Conservation (phyloP, 35 echinoderm and acorn worm species). For the Strongylocentrotus purpuratus region DNA sequence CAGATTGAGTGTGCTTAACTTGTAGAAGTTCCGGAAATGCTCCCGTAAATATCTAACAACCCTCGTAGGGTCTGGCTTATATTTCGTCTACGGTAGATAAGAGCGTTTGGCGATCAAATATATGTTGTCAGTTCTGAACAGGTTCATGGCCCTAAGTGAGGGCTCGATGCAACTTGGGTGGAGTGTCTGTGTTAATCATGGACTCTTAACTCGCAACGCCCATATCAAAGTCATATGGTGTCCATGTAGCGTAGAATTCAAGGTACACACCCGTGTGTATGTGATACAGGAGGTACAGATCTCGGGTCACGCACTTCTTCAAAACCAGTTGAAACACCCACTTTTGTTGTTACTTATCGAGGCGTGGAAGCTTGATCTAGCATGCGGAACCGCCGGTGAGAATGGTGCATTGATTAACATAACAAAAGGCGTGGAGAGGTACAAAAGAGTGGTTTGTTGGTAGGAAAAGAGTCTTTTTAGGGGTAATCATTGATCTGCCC, state of each 20-base stretch:
- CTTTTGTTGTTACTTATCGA: conserved; percentile 10
- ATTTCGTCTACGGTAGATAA: not conserved
- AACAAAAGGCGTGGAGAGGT: not conserved
- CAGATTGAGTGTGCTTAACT: not conserved
- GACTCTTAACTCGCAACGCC: not conserved
- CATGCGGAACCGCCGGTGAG: not conserved
- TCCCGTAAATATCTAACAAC: not conserved
- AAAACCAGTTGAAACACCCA: conserved; percentile 10
- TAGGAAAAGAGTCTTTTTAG: not conserved
- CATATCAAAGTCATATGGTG: not conserved
- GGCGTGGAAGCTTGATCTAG: not conserved
- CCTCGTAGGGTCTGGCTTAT: not conserved
- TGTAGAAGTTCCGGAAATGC: not conserved
- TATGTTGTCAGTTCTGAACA: not conserved
- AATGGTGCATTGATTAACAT: not conserved
- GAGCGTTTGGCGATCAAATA: not conserved
- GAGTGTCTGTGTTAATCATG: not conserved
- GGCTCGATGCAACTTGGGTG: not conserved
- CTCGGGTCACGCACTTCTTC: not conserved
- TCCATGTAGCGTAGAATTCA: not conserved
- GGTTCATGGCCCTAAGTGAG: not conserved
- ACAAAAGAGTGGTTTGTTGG: conserved; percentile 16
- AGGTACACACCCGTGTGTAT: not conserved
- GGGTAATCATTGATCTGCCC: not conserved
- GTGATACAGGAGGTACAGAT: not conserved